Percentiles rank a stretch among this genome's conserved stretches.
These are phyloP conservation scores for Mylabris sibirica DNA, from an alignment of 2,888 invertebrate species.

Conservation along the genomic window DNA sequence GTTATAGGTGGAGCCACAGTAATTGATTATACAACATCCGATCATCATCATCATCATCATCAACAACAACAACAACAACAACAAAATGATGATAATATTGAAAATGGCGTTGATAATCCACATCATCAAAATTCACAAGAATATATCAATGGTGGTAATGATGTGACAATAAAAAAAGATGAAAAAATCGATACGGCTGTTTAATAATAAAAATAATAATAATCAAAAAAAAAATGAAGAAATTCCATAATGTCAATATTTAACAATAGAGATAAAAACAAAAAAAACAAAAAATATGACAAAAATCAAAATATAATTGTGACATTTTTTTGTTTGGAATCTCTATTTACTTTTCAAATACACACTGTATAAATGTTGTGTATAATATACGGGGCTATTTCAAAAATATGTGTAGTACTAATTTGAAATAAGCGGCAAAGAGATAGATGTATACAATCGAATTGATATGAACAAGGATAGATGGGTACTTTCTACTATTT, in stretches of 20 bases:
- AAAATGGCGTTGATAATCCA: constrained; percentile 62
- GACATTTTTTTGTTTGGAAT: too few species aligned
- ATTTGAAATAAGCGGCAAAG: too few species aligned
- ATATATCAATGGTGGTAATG: constrained; percentile 68
- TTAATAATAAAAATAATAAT: constrained; percentile 51
- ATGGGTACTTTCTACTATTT: too few species aligned
- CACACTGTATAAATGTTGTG: neutral
- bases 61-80: constrained; percentile 50
- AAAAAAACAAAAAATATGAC: too few species aligned
- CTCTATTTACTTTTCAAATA: neutral
- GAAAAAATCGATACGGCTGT: constrained; percentile 67
- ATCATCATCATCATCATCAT: neutral
- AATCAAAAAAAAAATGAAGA: neutral
- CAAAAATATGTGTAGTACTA: neutral
- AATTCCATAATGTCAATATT: too few species aligned
- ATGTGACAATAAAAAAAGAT: constrained; percentile 65
- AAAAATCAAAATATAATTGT: too few species aligned
- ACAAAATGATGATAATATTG: constrained; percentile 50
- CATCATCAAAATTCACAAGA: constrained; percentile 66
- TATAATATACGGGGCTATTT: neutral
- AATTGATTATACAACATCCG: constrained; percentile 59
- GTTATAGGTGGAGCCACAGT: constrained; percentile 62
- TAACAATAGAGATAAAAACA: too few species aligned
- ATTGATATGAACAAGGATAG: too few species aligned
- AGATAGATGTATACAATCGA: too few species aligned